Evolutionary conservation across 2,113 vertebrate genomes (phyloP).

Genomic region (Prietella phreatophila): DNA sequence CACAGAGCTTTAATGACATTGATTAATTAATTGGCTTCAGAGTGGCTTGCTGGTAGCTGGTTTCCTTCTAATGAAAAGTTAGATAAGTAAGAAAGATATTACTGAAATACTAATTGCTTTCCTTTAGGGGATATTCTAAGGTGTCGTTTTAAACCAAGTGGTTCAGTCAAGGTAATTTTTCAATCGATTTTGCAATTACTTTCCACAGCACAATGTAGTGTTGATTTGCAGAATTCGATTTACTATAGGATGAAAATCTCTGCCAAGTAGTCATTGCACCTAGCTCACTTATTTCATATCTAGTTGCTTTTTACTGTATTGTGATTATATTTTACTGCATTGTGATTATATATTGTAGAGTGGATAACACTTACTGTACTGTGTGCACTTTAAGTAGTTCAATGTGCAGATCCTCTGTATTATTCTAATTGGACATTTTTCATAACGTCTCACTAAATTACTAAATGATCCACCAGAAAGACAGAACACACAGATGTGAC

Average conservation of each 20-base stretch:
- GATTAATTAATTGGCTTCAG: neutral
- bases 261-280: neutral
- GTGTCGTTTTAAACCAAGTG: neutral
- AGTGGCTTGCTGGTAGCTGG: neutral
- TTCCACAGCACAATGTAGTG: neutral
- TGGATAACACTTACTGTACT: neutral
- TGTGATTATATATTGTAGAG: neutral
- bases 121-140: neutral
- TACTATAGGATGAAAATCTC: neutral
- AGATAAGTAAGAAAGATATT: conserved; percentile 13
- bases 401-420: neutral
- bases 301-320: neutral
- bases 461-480: neutral
- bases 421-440: neutral
- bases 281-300: neutral
- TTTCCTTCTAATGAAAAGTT: conserved; percentile 1
- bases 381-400: neutral
- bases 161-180: neutral
- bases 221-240: neutral
- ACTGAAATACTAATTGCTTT: conserved; percentile 12
- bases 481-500: neutral
- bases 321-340: neutral
- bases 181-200: neutral
- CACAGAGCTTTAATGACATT: neutral
- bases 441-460: neutral